Base-by-base conservation (phyloP, 2,888 invertebrate species). In the Hedya salicella region DNA sequence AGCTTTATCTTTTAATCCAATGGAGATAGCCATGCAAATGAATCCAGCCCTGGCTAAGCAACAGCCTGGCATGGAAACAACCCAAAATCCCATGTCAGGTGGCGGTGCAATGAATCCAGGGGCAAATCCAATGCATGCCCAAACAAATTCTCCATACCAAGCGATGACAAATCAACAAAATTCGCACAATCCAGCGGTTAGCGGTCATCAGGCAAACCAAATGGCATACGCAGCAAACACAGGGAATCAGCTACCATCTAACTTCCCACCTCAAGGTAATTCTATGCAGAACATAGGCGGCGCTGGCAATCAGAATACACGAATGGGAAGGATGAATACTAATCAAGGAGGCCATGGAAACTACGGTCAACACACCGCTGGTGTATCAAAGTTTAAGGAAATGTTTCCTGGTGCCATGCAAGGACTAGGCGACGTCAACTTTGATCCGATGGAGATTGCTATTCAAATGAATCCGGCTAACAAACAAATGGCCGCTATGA, bases 391-490 rank as follows among this genome's bases (percentile, higher is more conserved):
- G 69, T 92, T 91, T 67, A 86, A 89, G 59, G 82, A 89, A 74
- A 88, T 90, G 85, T 91, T 91, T 68, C 90, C 92, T 39, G 90
- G 88, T 17, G 83, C 88, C 8, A 83, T 80, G 78, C 80, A 85
- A 71, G 83, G 78, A 17, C 40, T 75, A 17, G 78, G 81, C 17
- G 86, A 89, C 66, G 77, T 91, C 62, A 86, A 86, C 36, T 91
- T 89, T 67, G 91, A 92, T 74, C 91, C 92, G 1, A 92, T 92
- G 91, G 79, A 86, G 40, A 87, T 92, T 68, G 92, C 92, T 9
- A 81, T 91, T 72, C 90, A 91, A 76, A 90, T 92, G 90, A 91
- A 91, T 74, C 91, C 91, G 53, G 85, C 84, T 40, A 92, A 91
- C 69, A 85, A 87, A 56, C 79, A 89, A 70, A 77, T 76, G 63